These are phyloP conservation scores for Melinopterus prodromus DNA, from an alignment of 2,888 invertebrate species.

Conservation along the genomic window DNA sequence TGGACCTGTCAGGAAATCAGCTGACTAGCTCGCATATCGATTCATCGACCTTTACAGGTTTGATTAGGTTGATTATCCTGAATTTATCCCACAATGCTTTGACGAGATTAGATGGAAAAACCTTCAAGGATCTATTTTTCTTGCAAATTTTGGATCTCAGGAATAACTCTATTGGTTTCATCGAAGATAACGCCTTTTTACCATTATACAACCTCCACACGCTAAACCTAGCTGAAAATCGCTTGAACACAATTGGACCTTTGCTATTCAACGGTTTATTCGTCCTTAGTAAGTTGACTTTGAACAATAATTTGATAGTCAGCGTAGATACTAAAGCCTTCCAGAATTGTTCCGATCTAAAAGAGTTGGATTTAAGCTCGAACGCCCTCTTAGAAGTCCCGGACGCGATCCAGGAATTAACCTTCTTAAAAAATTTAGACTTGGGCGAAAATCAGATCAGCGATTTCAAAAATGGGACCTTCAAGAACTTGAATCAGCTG, in stretches of 20 bases:
- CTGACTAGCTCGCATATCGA: slow-evolving; percentile 85
- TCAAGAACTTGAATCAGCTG: slow-evolving; percentile 85
- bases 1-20: slow-evolving; percentile 86
- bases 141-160: slow-evolving; percentile 85
- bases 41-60: slow-evolving; percentile 84
- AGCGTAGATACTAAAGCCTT: slow-evolving; percentile 83
- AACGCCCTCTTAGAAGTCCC: slow-evolving; percentile 86
- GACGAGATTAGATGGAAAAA: slow-evolving; percentile 81
- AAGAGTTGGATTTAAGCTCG: slow-evolving; percentile 88
- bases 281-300: slow-evolving; percentile 82
- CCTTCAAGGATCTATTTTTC: slow-evolving; percentile 87
- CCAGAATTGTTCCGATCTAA: slow-evolving; percentile 86
- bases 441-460: slow-evolving; percentile 92
- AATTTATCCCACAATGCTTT: slow-evolving; percentile 88
- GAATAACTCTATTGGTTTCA: slow-evolving; percentile 88
- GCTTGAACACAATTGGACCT: slow-evolving; percentile 81
- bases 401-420: slow-evolving; percentile 80
- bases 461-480: slow-evolving; percentile 83
- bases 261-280: slow-evolving; percentile 85
- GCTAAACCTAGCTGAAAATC: slow-evolving; percentile 87
- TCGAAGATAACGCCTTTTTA: slow-evolving; percentile 87
- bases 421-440: slow-evolving; percentile 87
- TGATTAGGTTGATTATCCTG: slow-evolving; percentile 84
- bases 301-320: slow-evolving; percentile 86
- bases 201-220: slow-evolving; percentile 90